Conservation (phyloP, 1,140 invertebrate genomes). For the Nomia melanderi region DNA sequence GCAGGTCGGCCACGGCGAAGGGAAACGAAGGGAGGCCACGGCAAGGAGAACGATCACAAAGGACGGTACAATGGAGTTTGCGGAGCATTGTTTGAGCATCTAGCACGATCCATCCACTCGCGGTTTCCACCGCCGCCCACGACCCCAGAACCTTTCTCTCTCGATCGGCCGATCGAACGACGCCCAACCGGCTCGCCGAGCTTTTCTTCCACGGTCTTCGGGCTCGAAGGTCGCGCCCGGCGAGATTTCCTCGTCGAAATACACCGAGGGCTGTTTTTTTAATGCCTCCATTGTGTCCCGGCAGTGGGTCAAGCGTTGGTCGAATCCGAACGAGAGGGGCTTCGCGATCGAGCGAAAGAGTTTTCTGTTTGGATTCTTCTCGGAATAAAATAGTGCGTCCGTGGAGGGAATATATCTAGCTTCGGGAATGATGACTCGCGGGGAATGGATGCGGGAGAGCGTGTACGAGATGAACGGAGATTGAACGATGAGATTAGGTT, state of each 20-base stretch:
- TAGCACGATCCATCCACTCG: conserved; percentile 56
- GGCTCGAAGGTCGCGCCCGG: conserved; percentile 51
- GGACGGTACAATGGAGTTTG: conserved; percentile 47
- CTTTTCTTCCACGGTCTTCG: conserved; percentile 42
- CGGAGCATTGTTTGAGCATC: conserved; percentile 58
- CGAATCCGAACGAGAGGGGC: conserved; percentile 30
- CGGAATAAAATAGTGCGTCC: too few species aligned
- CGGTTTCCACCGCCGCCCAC: conserved; percentile 8
- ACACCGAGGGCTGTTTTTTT: conserved; percentile 43
- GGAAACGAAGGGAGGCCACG: neutral
- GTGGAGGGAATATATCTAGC: too few species aligned
- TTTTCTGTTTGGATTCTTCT: too few species aligned
- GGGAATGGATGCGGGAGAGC: too few species aligned
- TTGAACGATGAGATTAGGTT: too few species aligned
- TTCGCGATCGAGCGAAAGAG: neutral
- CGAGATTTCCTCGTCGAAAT: conserved; percentile 47
- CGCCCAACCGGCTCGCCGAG: conserved; percentile 36
- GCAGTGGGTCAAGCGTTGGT: conserved; percentile 65
- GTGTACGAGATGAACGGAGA: too few species aligned
- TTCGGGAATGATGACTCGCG: too few species aligned
- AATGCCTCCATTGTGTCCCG: conserved; percentile 44
- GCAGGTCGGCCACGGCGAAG: too few species aligned
- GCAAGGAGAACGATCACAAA: conserved; percentile 28
- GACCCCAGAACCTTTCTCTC: neutral
- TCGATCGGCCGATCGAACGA: conserved; percentile 47